phyloP scores from a whole-genome alignment of 2,113 vertebrate species.

The Fregata magnificens region DNA sequence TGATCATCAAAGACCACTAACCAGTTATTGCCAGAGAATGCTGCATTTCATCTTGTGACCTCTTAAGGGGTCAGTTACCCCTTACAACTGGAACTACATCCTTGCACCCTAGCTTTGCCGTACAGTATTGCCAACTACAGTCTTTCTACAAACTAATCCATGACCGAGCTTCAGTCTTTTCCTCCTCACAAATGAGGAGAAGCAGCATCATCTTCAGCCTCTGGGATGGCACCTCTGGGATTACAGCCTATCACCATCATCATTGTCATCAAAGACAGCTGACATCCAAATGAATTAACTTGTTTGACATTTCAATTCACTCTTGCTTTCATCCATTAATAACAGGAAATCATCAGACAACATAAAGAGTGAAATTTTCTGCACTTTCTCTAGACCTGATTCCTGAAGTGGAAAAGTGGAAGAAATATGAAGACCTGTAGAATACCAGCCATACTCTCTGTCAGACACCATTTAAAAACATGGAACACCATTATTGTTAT shows the following conservation, averaged over 20 bases:
- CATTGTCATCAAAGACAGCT: neutral
- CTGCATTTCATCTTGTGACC: neutral
- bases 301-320: neutral
- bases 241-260: neutral
- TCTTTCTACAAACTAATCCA: neutral
- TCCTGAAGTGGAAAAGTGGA: neutral
- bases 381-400: neutral
- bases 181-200: neutral
- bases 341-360: neutral
- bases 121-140: neutral
- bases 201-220: neutral
- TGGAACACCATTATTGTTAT: neutral
- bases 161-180: neutral
- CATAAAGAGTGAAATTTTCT: neutral
- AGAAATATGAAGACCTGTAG: neutral
- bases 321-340: neutral
- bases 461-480: neutral
- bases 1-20: neutral
- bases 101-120: neutral
- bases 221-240: neutral
- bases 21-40: neutral
- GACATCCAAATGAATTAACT: neutral
- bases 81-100: neutral
- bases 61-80: neutral
- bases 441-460: neutral